Base-by-base conservation (phyloP, 2,888 invertebrate genomes). In the Zaprionus lineosus region DNA sequence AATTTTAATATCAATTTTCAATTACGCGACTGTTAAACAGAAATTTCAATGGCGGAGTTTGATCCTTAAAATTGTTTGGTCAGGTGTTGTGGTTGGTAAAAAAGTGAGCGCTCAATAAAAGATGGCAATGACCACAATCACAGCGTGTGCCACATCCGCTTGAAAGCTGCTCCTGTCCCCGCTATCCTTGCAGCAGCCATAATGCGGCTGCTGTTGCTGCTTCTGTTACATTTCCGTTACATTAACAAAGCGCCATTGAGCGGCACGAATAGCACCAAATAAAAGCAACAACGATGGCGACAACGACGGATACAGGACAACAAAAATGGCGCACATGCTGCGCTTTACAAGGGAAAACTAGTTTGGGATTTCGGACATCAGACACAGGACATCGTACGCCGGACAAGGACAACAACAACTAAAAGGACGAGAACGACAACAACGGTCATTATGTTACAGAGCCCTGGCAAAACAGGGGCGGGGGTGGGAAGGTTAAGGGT, bases 211-310 rank as follows among this genome's bases (percentile, higher is more conserved):
- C 9, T 52, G 36, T 3, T 15, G 50, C 29, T 47, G 61, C 56
- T 47, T 60, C 68, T 58, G 63, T 37, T 58, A 77, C 82, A 78
- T 84, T 82, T 82, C 82, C 82, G 82, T 78, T 68, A 65, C 68
- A 82, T 81, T 82, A 76, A 82, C 84, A 81, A 78, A 78, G 82
- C 75, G 69, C 71, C 65, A 82, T 84, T 84, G 74, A 81, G 46
- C 29, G 67, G 51, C 70, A 72, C 74, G 68, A 74, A 66, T 62
- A 46, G 47, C 67, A 51, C 9, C 56, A 58, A 58, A 62, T 51
- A 39, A 64, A 55, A 55, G 37, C 60, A 63, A 53, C 62, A 63
- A 62, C 51, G 62, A 43, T 33, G 48, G 24, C 61, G 56, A 48
- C 69, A 59, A 51, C 58, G 62, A 61, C 43, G 7, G 4, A 3